These are phyloP conservation scores for Coryphaenoides rupestris DNA, from an alignment of 2,113 vertebrate genomes.

Conservation along the genomic window DNA sequence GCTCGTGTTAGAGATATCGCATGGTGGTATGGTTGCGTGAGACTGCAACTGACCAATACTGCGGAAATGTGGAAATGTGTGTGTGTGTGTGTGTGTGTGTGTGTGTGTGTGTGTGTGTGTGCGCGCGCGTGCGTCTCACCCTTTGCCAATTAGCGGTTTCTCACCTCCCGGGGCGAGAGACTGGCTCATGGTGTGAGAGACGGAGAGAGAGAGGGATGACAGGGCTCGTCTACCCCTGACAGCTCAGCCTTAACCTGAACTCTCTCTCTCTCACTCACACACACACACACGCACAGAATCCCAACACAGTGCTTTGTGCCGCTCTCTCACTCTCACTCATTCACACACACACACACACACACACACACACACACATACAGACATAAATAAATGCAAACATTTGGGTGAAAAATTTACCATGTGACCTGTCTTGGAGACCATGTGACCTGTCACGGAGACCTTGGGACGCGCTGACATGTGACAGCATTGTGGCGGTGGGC, in stretches of 20 bases:
- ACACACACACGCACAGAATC: conserved; percentile 22
- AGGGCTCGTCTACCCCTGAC: conserved; percentile 51
- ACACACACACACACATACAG: no score
- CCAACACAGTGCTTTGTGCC: conserved; percentile 8
- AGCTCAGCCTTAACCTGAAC: conserved; percentile 59
- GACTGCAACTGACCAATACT: not conserved
- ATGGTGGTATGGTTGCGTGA: not conserved
- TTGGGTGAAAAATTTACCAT: conserved; percentile 50
- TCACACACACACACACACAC: no score
- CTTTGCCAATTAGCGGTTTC: conserved; percentile 67
- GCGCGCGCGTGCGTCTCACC: conserved; percentile 34
- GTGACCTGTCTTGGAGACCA: conserved; percentile 45
- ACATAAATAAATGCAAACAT: no score
- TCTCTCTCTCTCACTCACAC: conserved; percentile 19
- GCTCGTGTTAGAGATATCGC: not conserved
- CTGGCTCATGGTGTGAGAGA: conserved; percentile 43
- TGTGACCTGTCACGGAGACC: conserved; percentile 50
- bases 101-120: not conserved
- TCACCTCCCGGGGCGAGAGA: conserved; percentile 57
- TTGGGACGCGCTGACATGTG: conserved; percentile 48
- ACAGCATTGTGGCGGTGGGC: conserved; percentile 53
- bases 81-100: not conserved
- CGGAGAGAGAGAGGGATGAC: conserved; percentile 49
- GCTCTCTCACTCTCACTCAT: not conserved
- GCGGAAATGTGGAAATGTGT: not conserved